Percentiles rank a stretch among this genome's conserved stretches.
phyloP scores from a whole-genome alignment of 2,797 vertebrate genomes.

The Fundulus diaphanus region DNA sequence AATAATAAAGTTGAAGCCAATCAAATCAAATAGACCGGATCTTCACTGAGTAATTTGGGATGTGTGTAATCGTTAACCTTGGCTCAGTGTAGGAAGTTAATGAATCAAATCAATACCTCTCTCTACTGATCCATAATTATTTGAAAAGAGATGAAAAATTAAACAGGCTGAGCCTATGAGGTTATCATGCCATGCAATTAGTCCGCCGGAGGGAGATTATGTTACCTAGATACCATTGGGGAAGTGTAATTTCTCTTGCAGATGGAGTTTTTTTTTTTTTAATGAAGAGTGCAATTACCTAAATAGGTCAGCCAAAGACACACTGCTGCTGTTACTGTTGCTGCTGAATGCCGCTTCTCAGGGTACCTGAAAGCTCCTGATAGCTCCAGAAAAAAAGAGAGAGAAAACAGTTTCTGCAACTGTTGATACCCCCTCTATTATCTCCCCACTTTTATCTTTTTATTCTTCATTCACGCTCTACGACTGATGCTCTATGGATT shows the following conservation, averaged over 20 bases:
- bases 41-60: conserved; percentile 91
- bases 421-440: conserved; percentile 58
- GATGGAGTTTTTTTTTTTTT: conserved; percentile 86
- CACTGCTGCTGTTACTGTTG: conserved; percentile 65
- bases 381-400: conserved; percentile 40
- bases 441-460: conserved; percentile 28
- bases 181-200: conserved; percentile 97
- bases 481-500: conserved; percentile 42
- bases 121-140: conserved; percentile 99
- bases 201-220: conserved; percentile 95
- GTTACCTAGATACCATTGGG: conserved; percentile 98
- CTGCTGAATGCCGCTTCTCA: conserved; percentile 69
- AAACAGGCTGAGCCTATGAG: conserved; percentile 94
- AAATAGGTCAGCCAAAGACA: conserved; percentile 92
- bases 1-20: conserved; percentile 87
- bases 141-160: conserved; percentile 99
- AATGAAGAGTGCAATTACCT: conserved; percentile 92
- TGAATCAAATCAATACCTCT: conserved; percentile 99
- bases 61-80: conserved; percentile 98
- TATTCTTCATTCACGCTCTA: conserved; percentile 36
- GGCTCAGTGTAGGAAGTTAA: conserved; percentile 92
- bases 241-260: conserved; percentile 95
- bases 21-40: conserved; percentile 88
- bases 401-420: conserved; percentile 56
- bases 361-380: conserved; percentile 80